Percentiles rank a stretch among this genome's conserved stretches.
Evolutionary conservation across 1,140 invertebrate genomes (phyloP).

Genomic region (Radopholus similis): DNA sequence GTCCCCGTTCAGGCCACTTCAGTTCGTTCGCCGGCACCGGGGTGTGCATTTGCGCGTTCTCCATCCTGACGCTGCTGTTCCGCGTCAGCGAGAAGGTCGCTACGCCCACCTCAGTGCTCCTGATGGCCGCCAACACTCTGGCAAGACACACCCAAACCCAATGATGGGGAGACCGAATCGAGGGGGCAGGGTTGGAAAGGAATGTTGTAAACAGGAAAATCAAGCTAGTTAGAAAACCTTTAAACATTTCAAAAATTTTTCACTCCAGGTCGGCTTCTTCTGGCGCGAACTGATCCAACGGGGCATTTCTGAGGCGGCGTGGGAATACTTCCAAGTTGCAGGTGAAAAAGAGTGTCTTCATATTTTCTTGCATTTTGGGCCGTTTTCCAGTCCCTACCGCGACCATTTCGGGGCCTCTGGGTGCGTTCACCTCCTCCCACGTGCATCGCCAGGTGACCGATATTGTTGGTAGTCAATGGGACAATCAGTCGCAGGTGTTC

Average conservation of each 20-base stretch:
- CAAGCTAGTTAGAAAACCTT: no score
- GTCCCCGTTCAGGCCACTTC: conserved; percentile 32
- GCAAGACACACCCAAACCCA: neutral
- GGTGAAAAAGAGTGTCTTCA: no score
- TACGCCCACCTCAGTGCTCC: conserved; percentile 41
- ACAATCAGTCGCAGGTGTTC: conserved; percentile 26
- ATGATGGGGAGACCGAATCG: conserved; percentile 20
- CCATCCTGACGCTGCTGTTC: conserved; percentile 53
- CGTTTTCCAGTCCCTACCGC: neutral
- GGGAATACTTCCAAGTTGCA: conserved; percentile 45
- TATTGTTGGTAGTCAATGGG: no score
- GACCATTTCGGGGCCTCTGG: conserved; percentile 13
- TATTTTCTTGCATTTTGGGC: no score
- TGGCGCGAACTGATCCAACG: conserved; percentile 45
- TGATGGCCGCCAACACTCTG: neutral
- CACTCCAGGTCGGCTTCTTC: conserved; percentile 45
- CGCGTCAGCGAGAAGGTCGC: conserved; percentile 49
- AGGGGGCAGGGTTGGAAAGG: neutral
- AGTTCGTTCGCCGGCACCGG: conserved; percentile 52
- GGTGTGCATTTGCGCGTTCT: conserved; percentile 56
- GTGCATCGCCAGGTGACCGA: conserved; percentile 24
- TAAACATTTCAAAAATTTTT: no score
- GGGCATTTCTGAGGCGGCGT: conserved; percentile 36
- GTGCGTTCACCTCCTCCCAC: conserved; percentile 29
- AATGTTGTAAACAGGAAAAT: conserved; percentile 12